Percentiles rank a stretch among this genome's conserved stretches.
phyloP scores from a whole-genome alignment of 2,797 vertebrate species.

The Cuculus canorus region DNA sequence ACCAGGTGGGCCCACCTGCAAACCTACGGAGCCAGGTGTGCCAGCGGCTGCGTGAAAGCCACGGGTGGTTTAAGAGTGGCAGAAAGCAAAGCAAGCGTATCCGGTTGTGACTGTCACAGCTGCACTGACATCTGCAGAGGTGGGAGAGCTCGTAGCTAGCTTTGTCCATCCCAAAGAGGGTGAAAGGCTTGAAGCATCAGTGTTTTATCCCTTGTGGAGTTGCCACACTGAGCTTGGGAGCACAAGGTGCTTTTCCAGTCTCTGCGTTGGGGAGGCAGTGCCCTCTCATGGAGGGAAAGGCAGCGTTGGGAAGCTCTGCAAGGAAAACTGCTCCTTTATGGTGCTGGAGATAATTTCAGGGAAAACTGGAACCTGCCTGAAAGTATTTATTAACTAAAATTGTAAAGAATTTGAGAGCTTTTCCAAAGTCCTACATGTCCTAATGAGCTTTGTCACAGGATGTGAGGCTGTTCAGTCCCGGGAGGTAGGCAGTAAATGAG shows the following conservation, averaged over 20 bases:
- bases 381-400: neutral
- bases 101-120: rapidly evolving
- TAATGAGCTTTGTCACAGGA: neutral
- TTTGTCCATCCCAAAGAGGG: neutral
- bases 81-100: rapidly evolving
- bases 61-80: neutral
- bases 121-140: neutral
- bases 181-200: neutral
- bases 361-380: neutral
- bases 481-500: rapidly evolving
- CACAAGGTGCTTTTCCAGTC: neutral
- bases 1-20: neutral
- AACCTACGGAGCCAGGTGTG: rapidly evolving
- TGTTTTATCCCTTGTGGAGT: neutral
- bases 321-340: neutral
- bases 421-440: neutral
- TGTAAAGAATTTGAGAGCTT: neutral
- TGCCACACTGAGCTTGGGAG: neutral
- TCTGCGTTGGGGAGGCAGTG: neutral
- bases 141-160: neutral
- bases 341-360: neutral
- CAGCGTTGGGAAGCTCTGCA: too few species aligned
- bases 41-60: neutral
- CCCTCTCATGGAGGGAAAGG: neutral
- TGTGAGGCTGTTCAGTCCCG: neutral